These are phyloP conservation scores for Ommatoiulus sabulosus DNA, from an alignment of 2,888 invertebrate genomes.

Conservation along the genomic window DNA sequence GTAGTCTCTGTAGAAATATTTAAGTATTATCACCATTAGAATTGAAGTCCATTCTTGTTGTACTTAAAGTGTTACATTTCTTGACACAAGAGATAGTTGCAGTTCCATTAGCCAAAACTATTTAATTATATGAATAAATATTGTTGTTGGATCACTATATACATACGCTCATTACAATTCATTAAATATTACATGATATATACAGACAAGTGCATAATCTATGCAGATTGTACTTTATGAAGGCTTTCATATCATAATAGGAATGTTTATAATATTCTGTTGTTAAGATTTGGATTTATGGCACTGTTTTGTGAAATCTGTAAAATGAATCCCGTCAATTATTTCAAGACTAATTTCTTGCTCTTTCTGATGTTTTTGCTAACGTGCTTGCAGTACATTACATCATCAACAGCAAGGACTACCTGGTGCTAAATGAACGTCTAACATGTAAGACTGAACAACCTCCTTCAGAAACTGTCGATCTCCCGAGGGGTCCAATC, in stretches of 20 bases:
- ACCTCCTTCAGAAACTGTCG: constrained; percentile 68
- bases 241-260: background rate
- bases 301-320: background rate
- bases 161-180: background rate
- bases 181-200: background rate
- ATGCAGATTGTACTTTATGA: background rate
- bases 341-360: background rate
- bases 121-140: constrained; percentile 28
- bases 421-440: constrained; percentile 68
- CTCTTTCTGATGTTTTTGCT: background rate
- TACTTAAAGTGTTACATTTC: background rate
- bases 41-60: background rate
- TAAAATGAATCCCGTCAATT: background rate
- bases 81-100: background rate
- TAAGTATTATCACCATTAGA: background rate
- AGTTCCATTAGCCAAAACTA: background rate
- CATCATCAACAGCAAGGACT: constrained; percentile 66
- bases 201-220: background rate
- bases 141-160: background rate
- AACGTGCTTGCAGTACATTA: background rate
- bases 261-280: constrained; percentile 1
- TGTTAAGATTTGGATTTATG: background rate
- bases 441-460: constrained; percentile 68
- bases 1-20: background rate
- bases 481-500: constrained; percentile 67